Evolutionary conservation across 2,888 invertebrate genomes (phyloP).

Genomic region (Quadriops clusia): DNA sequence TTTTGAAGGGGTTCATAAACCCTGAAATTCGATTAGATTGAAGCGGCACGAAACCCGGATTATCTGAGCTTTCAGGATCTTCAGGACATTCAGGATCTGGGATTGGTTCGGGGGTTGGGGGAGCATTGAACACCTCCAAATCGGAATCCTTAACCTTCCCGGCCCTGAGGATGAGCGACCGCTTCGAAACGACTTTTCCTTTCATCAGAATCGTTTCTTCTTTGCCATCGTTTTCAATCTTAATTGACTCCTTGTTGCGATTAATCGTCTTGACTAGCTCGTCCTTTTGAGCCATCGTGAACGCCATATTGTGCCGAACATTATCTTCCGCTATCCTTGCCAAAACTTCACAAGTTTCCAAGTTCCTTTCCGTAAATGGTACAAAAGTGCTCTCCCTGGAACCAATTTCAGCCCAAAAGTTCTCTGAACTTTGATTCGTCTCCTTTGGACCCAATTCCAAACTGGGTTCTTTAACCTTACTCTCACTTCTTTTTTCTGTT

Average conservation of each 20-base stretch:
- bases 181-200: constrained; percentile 28
- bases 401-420: constrained; percentile 56
- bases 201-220: constrained; percentile 1
- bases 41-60: constrained; percentile 33
- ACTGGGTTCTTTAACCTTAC: constrained; percentile 4
- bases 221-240: not conserved
- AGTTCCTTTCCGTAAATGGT: not conserved
- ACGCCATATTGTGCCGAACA: not conserved
- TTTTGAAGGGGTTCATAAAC: constrained; percentile 33
- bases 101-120: constrained; percentile 15
- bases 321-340: constrained; percentile 1
- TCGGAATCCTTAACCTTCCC: constrained; percentile 30
- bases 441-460: constrained; percentile 15
- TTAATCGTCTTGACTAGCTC: not conserved
- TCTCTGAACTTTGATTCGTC: constrained; percentile 34
- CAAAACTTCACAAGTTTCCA: not conserved
- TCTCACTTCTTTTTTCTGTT: constrained; percentile 1
- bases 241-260: not conserved
- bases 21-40: constrained; percentile 33
- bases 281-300: constrained; percentile 2
- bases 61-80: constrained; percentile 33
- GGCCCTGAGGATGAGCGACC: constrained; percentile 31
- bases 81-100: constrained; percentile 28
- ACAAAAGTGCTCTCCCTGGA: not conserved
- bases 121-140: constrained; percentile 27